Evolutionary conservation across 2,888 invertebrate genomes (phyloP).

Genomic region (Parnassius mnemosyne): DNA sequence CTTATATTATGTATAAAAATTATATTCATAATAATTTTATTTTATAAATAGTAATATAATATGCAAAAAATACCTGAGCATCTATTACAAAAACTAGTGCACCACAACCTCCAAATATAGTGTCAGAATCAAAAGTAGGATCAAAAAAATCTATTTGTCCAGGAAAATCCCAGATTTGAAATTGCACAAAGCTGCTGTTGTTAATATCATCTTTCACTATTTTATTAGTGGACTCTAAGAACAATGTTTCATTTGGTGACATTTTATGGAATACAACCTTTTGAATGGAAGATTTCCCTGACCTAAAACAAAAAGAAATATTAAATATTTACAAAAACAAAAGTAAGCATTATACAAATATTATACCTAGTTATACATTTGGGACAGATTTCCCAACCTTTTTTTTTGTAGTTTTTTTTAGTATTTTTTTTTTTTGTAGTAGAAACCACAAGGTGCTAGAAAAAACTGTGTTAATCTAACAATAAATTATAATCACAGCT

Average conservation of each 20-base stretch:
- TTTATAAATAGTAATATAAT: not conserved
- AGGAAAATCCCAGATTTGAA: conserved; percentile 99
- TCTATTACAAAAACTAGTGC: conserved; percentile 99
- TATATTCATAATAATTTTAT: too few relatives aligned
- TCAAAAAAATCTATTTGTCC: conserved; percentile 99
- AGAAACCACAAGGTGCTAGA: too few relatives aligned
- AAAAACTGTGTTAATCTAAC: too few relatives aligned
- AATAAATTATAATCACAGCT: too few relatives aligned
- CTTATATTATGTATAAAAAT: too few relatives aligned
- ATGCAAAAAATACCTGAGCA: conserved; percentile 85
- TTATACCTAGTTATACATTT: too few relatives aligned
- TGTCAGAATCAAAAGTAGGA: conserved; percentile 96
- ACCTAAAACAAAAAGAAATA: conserved; percentile 81
- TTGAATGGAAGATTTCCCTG: conserved; percentile 99
- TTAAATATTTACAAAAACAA: too few relatives aligned
- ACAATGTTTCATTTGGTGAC: conserved; percentile 99
- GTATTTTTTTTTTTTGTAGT: too few relatives aligned
- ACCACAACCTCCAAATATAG: conserved; percentile 98
- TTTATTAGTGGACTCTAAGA: conserved; percentile 98
- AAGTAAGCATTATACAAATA: too few relatives aligned
- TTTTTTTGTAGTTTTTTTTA: too few relatives aligned
- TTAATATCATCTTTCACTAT: conserved; percentile 99
- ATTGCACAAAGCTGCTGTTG: conserved; percentile 97
- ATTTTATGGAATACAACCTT: conserved; percentile 99
- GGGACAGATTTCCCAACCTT: too few relatives aligned